phyloP scores from a whole-genome alignment of 2,113 vertebrate species.

The Caranx melampygus region DNA sequence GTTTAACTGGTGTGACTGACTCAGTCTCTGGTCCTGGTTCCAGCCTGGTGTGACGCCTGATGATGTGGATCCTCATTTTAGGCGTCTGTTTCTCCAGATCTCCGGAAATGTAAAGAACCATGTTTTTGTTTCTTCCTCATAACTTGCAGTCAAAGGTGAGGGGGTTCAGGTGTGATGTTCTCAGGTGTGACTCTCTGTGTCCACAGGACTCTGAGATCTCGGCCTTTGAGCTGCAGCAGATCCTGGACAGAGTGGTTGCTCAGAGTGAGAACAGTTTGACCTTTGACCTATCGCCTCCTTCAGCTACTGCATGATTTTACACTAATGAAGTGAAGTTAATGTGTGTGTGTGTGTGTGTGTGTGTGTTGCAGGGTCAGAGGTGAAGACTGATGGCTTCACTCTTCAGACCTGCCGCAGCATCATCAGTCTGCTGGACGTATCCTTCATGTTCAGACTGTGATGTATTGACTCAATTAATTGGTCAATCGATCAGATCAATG shows the following conservation, averaged over 20 bases:
- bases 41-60: constrained; percentile 74
- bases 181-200: constrained; percentile 7
- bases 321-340: too few relatives aligned
- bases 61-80: constrained; percentile 81
- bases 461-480: too few relatives aligned
- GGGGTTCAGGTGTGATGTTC: too few relatives aligned
- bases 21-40: neutral
- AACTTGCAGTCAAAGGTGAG: too few relatives aligned
- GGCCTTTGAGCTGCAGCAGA: constrained; percentile 80
- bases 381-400: constrained; percentile 91
- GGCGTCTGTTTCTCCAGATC: constrained; percentile 82
- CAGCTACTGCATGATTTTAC: too few relatives aligned
- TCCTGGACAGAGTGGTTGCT: constrained; percentile 80
- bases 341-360: too few relatives aligned
- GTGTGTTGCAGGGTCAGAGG: constrained; percentile 83
- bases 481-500: too few relatives aligned
- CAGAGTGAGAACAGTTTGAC: constrained; percentile 78
- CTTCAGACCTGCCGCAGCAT: constrained; percentile 92
- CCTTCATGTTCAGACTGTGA: constrained; percentile 72
- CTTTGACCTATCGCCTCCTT: too few relatives aligned
- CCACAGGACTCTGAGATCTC: constrained; percentile 84
- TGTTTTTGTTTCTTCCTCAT: too few relatives aligned
- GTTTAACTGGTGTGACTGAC: too few relatives aligned
- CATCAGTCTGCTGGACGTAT: constrained; percentile 92
- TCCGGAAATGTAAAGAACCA: constrained; percentile 80